These are phyloP conservation scores for Macrotis lagotis DNA, from an alignment of 2,113 vertebrate genomes.

Conservation along the genomic window DNA sequence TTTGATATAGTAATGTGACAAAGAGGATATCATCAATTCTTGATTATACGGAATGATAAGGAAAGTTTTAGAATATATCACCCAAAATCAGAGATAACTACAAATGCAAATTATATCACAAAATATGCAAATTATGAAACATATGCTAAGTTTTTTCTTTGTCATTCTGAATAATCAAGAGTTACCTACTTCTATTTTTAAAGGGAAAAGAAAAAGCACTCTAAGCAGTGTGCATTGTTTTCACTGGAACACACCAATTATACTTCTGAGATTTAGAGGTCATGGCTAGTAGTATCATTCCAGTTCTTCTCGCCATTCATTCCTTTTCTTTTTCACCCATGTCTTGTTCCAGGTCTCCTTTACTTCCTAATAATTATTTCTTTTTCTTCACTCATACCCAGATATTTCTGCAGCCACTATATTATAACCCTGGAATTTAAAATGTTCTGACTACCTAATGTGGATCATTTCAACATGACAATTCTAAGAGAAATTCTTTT, in stretches of 20 bases:
- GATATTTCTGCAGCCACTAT: neutral
- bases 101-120: slow-evolving; percentile 11
- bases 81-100: slow-evolving; percentile 38
- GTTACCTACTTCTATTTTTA: slow-evolving; percentile 44
- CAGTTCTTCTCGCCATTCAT: neutral
- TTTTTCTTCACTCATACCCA: neutral
- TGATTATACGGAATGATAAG: slow-evolving; percentile 35
- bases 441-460: neutral
- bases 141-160: slow-evolving; percentile 15
- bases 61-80: slow-evolving; percentile 32
- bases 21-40: neutral
- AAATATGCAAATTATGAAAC: slow-evolving; percentile 28
- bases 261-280: slow-evolving; percentile 29
- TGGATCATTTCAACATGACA: neutral
- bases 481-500: neutral
- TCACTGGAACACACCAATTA: neutral
- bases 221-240: neutral
- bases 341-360: neutral
- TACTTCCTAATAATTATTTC: neutral
- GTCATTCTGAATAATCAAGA: slow-evolving; percentile 32
- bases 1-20: neutral
- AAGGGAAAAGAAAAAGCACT: slow-evolving; percentile 3
- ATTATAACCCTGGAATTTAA: neutral
- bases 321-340: slow-evolving; percentile 4
- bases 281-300: neutral